phyloP scores from a whole-genome alignment of 2,113 vertebrate species.

The Ctenodactylus gundi region DNA sequence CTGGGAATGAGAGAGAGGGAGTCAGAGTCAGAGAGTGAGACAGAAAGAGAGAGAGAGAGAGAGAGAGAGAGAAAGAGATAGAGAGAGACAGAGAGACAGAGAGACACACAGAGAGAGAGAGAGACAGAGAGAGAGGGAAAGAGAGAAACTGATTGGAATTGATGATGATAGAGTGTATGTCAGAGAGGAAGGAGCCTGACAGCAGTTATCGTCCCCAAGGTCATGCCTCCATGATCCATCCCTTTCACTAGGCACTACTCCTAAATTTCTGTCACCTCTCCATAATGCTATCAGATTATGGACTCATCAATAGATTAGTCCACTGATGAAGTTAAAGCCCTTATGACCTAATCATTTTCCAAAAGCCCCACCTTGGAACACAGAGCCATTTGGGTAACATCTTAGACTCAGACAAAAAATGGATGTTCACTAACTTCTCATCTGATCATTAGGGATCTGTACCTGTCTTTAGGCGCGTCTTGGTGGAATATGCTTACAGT shows the following conservation, averaged over 20 bases:
- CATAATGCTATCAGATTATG: background rate
- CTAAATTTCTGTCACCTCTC: background rate
- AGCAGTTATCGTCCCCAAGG: background rate
- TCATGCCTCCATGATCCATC: background rate
- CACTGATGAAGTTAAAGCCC: background rate
- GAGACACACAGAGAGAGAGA: background rate
- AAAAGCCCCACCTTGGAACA: background rate
- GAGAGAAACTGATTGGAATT: too few relatives aligned
- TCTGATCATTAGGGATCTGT: background rate
- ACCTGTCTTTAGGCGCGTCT: background rate
- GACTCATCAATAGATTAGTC: background rate
- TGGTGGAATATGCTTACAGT: background rate
- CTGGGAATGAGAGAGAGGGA: background rate
- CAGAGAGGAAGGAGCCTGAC: background rate
- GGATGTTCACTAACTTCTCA: background rate
- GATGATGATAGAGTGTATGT: too few relatives aligned
- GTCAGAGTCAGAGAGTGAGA: background rate
- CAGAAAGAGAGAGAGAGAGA: background rate
- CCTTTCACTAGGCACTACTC: background rate
- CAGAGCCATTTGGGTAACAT: background rate
- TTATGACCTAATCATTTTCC: background rate
- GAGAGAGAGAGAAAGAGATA: too few relatives aligned
- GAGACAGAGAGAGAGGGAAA: background rate
- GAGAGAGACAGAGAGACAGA: too few relatives aligned
- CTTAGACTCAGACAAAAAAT: background rate